Evolutionary conservation across 2,113 vertebrate genomes (phyloP).

Genomic region (Pachypanchax playfairii): DNA sequence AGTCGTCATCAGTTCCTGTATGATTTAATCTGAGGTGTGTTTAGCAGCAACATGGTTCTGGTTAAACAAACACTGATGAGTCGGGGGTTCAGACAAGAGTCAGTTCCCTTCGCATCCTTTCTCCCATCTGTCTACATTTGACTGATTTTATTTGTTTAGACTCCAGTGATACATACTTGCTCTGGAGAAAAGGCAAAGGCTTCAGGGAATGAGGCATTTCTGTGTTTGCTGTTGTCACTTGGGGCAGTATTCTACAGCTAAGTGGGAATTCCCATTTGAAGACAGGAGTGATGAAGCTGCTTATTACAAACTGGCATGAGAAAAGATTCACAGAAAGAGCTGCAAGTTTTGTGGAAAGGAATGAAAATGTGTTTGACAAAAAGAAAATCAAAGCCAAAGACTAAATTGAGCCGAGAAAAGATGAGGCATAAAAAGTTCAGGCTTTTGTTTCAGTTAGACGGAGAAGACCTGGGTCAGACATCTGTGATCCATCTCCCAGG

Average conservation of each 20-base stretch:
- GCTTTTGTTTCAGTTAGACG: conserved; percentile 59
- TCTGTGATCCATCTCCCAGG: conserved; percentile 67
- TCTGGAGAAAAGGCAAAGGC: conserved; percentile 18
- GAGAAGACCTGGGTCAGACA: conserved; percentile 57
- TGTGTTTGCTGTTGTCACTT: conserved; percentile 63
- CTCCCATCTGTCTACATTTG: neutral
- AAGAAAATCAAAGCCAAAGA: conserved; percentile 1
- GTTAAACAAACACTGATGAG: conserved; percentile 30
- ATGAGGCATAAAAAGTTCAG: conserved; percentile 26
- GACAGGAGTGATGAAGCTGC: conserved; percentile 19
- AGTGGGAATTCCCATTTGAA: conserved; percentile 56
- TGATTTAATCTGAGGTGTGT: conserved; percentile 37
- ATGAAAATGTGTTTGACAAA: neutral
- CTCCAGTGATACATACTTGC: conserved; percentile 6
- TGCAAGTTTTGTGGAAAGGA: conserved; percentile 24
- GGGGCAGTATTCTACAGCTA: conserved; percentile 25
- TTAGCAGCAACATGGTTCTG: conserved; percentile 12
- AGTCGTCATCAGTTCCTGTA: conserved; percentile 44
- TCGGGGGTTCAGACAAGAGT: conserved; percentile 20
- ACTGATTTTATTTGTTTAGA: neutral
- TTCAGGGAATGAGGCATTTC: conserved; percentile 49
- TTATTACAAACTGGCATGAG: conserved; percentile 27
- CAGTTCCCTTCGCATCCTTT: neutral
- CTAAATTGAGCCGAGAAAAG: neutral
- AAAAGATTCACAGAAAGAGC: conserved; percentile 25